Percentiles rank a stretch among this genome's conserved stretches.
phyloP scores from a whole-genome alignment of 2,888 invertebrate genomes.

The Spatulosminthurus flaviceps region DNA sequence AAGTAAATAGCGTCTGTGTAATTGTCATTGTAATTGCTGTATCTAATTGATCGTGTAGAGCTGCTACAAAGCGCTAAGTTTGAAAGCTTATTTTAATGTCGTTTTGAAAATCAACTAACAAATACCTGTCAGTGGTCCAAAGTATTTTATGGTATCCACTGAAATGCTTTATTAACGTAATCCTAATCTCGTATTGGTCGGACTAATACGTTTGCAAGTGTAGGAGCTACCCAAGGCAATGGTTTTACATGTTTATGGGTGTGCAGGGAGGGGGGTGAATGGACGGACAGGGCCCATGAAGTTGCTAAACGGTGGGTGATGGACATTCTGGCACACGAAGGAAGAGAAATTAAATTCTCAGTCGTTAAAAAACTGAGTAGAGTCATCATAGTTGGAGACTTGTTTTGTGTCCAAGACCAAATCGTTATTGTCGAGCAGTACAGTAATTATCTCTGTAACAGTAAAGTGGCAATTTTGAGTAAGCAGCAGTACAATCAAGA shows the following conservation, averaged over 20 bases:
- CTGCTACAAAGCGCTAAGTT: too few relatives aligned
- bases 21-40: too few relatives aligned
- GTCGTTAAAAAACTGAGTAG: not conserved
- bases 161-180: too few relatives aligned
- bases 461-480: not conserved
- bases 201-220: too few relatives aligned
- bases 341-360: not conserved
- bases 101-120: too few relatives aligned
- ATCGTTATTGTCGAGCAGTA: not conserved
- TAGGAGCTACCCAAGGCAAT: too few relatives aligned
- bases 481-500: not conserved
- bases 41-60: too few relatives aligned
- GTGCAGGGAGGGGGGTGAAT: constrained; percentile 30
- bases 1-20: too few relatives aligned
- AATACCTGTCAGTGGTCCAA: too few relatives aligned
- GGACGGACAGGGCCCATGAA: not conserved
- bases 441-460: not conserved
- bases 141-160: too few relatives aligned
- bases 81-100: too few relatives aligned
- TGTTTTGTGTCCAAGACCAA: not conserved
- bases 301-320: not conserved
- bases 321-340: not conserved
- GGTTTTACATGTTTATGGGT: not conserved
- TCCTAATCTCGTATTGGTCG: too few relatives aligned
- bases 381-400: constrained; percentile 24